Evolutionary conservation across 2,888 invertebrate genomes (phyloP), one percentile per base, ranked within the genome.

Genomic region (Drosophila robusta): DNA sequence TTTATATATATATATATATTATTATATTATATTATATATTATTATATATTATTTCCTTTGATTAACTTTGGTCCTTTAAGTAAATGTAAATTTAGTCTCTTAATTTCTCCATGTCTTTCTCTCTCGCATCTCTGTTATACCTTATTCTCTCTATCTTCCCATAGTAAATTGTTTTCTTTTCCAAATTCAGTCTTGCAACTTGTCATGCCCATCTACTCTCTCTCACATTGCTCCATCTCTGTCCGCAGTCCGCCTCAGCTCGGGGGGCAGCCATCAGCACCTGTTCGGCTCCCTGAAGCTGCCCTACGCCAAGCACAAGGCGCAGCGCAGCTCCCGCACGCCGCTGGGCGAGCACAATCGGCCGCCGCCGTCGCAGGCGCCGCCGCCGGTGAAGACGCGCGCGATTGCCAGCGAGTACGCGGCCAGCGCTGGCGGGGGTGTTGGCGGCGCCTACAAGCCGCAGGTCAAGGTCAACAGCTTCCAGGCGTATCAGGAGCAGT

Each of bases 351-450:
- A 90, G 9, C 78, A 83, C 54, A 90, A 84, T 54, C 80, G 75
- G 58, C 83, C 83, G 7, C 32, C 72, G 8, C 46, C 56, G 2
- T 34, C 66, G 0, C 86, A 79, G 38, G 66, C 87, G 1, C 84
- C 81, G 22, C 82, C 86, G 0, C 77, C 87, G 16, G 64, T 83
- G n/a, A 90, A 90, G 68, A 83, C 80, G 0, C 90, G 84, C 3
- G 86, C 88, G 16, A 63, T 89, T 34, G 72, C 79, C 52, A 78
- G 55, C 11, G 89, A 90, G n/a, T 74, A 68, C 38, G 64, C 55
- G 3, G 57, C 29, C 18, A 60, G 45, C 22, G 18, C 54, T 12
- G 16, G 12, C 8, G 41, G 16, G 36, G 39, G 39, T 22, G 34
- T 8, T 12, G 61, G 49, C 9, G 42, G 44, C 22, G 26, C 69